A percentile compares a stretch with the other conserved stretches of the same genome.
Conservation (phyloP, 2,797 vertebrate genomes). For the Monodelphis domestica region DNA sequence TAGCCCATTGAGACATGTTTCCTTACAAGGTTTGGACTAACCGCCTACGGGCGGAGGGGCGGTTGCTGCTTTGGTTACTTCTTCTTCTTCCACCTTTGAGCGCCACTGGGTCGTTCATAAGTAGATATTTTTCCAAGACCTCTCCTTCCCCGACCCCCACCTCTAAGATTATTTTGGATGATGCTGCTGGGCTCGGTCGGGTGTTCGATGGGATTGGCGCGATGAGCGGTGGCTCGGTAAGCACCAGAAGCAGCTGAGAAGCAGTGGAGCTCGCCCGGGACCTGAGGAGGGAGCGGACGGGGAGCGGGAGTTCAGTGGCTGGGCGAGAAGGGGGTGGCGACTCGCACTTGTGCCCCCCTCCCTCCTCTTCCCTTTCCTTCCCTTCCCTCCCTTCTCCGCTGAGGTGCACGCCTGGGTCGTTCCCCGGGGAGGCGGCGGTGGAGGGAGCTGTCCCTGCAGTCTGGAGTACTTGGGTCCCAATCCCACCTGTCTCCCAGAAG, state of each 20-base stretch:
- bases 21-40: accelerated
- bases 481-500: no score
- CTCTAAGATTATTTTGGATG: no score
- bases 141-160: no score
- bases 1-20: background rate
- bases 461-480: background rate
- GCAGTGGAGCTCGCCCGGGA: accelerated
- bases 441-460: background rate
- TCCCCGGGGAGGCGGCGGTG: background rate
- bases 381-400: no score
- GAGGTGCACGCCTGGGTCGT: accelerated
- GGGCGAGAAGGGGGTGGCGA: accelerated
- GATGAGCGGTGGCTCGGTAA: constrained; percentile 94
- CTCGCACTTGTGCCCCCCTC: accelerated
- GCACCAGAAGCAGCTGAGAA: background rate
- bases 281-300: accelerated
- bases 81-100: constrained; percentile 36
- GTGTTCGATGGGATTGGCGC: constrained; percentile 95
- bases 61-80: background rate
- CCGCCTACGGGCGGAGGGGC: background rate
- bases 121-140: no score
- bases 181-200: constrained; percentile 87
- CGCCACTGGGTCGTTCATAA: constrained; percentile 73
- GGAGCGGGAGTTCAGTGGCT: accelerated
- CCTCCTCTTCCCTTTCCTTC: background rate